Conservation (phyloP, 37 sponge, comb jelly and placozoan genomes). For the Oopsacas minuta region DNA sequence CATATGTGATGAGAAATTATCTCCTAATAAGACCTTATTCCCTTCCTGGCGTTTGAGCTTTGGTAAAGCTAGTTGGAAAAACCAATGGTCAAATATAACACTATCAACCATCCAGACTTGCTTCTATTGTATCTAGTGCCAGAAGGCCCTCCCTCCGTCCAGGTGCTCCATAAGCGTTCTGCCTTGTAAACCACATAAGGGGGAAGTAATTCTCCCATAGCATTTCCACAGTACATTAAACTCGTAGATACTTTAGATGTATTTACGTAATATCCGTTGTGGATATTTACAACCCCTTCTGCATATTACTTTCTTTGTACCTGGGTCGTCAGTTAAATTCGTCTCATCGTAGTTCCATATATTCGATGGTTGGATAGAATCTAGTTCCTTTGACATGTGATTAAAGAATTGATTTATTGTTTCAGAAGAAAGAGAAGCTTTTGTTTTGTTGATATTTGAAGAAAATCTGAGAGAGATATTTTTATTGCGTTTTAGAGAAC, state of each 20-base stretch:
- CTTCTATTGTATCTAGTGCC: constrained; percentile 3
- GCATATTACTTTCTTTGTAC: constrained; percentile 16
- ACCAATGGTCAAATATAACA: constrained; percentile 17
- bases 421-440: constrained; percentile 15
- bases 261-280: not conserved
- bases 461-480: constrained; percentile 2
- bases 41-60: constrained; percentile 10
- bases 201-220: constrained; percentile 14
- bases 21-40: constrained; percentile 2
- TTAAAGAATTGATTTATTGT: constrained; percentile 12
- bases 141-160: constrained; percentile 11
- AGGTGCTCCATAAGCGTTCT: not conserved
- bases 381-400: constrained; percentile 16
- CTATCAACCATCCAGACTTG: constrained; percentile 19
- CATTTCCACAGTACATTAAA: constrained; percentile 13
- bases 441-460: constrained; percentile 3
- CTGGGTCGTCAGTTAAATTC: constrained; percentile 9
- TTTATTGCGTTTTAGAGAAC: not conserved
- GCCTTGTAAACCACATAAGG: constrained; percentile 20
- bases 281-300: constrained; percentile 5
- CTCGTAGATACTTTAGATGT: constrained; percentile 16
- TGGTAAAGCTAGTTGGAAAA: constrained; percentile 13
- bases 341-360: constrained; percentile 13
- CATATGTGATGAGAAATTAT: constrained; percentile 16
- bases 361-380: constrained; percentile 17